These are phyloP conservation scores for Pangasianodon gigas DNA, from an alignment of 2,113 vertebrate genomes.

Conservation along the genomic window DNA sequence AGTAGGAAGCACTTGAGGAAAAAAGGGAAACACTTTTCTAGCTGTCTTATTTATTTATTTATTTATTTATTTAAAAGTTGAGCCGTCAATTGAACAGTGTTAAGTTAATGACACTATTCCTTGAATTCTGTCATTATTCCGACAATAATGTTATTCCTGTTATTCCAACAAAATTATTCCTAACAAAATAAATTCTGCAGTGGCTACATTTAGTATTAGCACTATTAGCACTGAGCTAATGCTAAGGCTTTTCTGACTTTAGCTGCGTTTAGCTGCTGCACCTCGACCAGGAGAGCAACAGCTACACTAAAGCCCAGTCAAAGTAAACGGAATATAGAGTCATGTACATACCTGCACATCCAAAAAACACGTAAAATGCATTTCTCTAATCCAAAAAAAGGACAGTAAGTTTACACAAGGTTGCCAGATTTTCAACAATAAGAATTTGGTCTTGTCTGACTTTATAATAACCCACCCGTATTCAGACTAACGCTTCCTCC, in stretches of 20 bases:
- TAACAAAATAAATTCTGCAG: neutral
- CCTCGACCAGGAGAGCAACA: neutral
- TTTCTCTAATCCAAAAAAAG: neutral
- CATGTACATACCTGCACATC: conserved; percentile 3
- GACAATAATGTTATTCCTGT: neutral
- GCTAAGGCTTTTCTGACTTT: neutral
- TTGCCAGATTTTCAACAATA: neutral
- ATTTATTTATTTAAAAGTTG: neutral
- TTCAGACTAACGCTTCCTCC: neutral
- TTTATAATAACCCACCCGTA: neutral
- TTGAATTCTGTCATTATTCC: neutral
- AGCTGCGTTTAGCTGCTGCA: neutral
- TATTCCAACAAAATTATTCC: neutral
- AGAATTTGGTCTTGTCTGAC: neutral
- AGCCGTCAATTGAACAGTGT: neutral
- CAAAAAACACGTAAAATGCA: neutral
- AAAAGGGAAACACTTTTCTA: neutral
- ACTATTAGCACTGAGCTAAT: neutral
- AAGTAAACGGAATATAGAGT: neutral
- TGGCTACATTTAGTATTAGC: neutral
- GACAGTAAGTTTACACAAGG: neutral
- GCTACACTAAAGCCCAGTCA: neutral
- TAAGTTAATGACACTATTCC: neutral
- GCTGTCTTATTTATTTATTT: neutral
- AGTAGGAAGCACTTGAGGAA: neutral